A percentile compares a stretch with the other conserved stretches of the same genome.
These are phyloP conservation scores for Norana najaformis DNA, from an alignment of 2,888 invertebrate genomes.

Conservation along the genomic window DNA sequence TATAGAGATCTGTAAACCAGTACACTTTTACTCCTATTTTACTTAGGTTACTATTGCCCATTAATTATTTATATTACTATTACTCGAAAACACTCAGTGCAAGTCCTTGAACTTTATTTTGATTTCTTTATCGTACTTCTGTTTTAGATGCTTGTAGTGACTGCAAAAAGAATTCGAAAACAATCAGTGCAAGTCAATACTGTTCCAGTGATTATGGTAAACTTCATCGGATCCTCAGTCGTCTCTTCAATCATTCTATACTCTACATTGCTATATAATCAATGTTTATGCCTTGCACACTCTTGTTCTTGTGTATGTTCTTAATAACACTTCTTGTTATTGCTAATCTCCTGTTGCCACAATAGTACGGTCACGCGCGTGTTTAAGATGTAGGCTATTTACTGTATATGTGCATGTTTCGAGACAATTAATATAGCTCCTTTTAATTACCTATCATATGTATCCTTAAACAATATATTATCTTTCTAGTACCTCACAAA, in stretches of 20 bases:
- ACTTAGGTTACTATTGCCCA: neutral
- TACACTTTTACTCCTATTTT: neutral
- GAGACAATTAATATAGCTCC: neutral
- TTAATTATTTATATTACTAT: too few species aligned
- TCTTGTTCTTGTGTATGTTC: neutral
- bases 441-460: neutral
- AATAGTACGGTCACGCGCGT: neutral
- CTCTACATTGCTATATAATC: neutral
- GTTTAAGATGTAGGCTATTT: neutral
- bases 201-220: constrained; percentile 36
- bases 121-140: neutral
- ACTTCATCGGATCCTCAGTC: neutral
- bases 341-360: too few species aligned
- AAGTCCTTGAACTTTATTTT: too few species aligned
- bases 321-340: too few species aligned
- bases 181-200: constrained; percentile 27
- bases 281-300: neutral
- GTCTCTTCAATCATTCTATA: neutral
- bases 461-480: too few species aligned
- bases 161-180: constrained; percentile 19
- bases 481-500: too few species aligned
- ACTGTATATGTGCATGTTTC: neutral
- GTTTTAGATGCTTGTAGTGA: neutral
- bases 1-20: neutral
- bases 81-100: too few species aligned